Conservation (phyloP, 1,140 invertebrate genomes). For the Drosophila watanabei region DNA sequence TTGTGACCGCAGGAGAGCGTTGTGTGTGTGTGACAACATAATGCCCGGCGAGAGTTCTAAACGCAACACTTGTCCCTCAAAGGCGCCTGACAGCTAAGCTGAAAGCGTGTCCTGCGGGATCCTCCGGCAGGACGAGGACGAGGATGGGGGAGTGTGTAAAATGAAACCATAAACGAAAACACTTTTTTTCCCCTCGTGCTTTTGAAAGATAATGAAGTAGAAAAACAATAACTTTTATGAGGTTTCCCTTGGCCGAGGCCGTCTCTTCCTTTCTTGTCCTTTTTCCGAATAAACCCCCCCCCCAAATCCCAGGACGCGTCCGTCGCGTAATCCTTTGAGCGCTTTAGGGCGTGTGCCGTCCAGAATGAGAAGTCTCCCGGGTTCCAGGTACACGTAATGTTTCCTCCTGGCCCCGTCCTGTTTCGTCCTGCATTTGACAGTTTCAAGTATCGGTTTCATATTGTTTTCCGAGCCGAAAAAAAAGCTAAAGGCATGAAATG, state of each 20-base stretch:
- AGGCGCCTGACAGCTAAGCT: constrained; percentile 60
- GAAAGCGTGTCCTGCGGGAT: constrained; percentile 36
- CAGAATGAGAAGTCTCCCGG: constrained; percentile 2
- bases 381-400: constrained; percentile 40
- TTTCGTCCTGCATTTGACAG: constrained; percentile 64
- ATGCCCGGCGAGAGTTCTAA: constrained; percentile 41
- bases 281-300: not conserved
- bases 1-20: constrained; percentile 2
- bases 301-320: constrained; percentile 7
- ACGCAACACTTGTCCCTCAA: constrained; percentile 75
- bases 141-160: constrained; percentile 56
- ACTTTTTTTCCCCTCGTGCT: constrained; percentile 53
- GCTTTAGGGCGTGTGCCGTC: constrained; percentile 66
- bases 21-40: constrained; percentile 9
- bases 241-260: constrained; percentile 59
- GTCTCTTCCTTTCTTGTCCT: not conserved
- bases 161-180: constrained; percentile 81
- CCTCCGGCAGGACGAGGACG: constrained; percentile 2
- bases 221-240: constrained; percentile 85
- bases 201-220: constrained; percentile 84
- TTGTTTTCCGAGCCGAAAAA: constrained; percentile 44
- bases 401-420: constrained; percentile 3
- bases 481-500: constrained; percentile 22
- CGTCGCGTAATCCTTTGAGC: constrained; percentile 74
- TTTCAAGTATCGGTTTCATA: constrained; percentile 79